Conservation (phyloP, 2,888 invertebrate genomes). For the Meta bourneti region DNA sequence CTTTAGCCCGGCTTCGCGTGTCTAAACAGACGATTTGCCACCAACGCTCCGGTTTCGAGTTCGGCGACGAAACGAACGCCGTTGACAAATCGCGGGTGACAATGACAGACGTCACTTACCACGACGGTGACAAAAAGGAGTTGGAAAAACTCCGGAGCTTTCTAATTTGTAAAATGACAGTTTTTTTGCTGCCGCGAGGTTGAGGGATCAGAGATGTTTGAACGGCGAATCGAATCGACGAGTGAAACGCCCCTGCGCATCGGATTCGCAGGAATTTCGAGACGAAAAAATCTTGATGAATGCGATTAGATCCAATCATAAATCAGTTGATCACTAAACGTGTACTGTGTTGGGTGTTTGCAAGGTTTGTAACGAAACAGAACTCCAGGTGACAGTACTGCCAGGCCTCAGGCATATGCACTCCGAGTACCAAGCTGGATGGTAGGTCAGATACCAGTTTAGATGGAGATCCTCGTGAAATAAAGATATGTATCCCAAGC, state of each 20-base stretch:
- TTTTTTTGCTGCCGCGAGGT: slow-evolving; percentile 7
- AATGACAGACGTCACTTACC: slow-evolving; percentile 67
- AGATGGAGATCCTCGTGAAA: too few relatives aligned
- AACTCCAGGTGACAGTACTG: too few relatives aligned
- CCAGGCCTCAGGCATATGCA: too few relatives aligned
- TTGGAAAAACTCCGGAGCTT: slow-evolving; percentile 3
- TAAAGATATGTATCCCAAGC: too few relatives aligned
- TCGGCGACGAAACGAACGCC: slow-evolving; percentile 58
- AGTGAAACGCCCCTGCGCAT: neutral
- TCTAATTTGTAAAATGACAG: slow-evolving; percentile 59
- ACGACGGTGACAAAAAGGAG: slow-evolving; percentile 35
- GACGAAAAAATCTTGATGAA: neutral
- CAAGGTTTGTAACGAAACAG: too few relatives aligned
- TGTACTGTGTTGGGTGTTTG: neutral
- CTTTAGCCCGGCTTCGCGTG: slow-evolving; percentile 28
- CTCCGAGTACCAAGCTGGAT: too few relatives aligned
- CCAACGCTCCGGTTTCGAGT: slow-evolving; percentile 60
- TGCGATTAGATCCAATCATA: neutral
- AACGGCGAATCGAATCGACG: too few relatives aligned
- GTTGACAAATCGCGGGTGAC: slow-evolving; percentile 72
- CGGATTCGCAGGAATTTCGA: neutral
- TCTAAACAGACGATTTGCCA: slow-evolving; percentile 73
- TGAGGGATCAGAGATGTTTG: neutral
- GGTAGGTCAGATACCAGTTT: too few relatives aligned
- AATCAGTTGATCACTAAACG: neutral